Conservation (phyloP, 2,888 invertebrate species). For the Sarcophaga caerulescens region DNA sequence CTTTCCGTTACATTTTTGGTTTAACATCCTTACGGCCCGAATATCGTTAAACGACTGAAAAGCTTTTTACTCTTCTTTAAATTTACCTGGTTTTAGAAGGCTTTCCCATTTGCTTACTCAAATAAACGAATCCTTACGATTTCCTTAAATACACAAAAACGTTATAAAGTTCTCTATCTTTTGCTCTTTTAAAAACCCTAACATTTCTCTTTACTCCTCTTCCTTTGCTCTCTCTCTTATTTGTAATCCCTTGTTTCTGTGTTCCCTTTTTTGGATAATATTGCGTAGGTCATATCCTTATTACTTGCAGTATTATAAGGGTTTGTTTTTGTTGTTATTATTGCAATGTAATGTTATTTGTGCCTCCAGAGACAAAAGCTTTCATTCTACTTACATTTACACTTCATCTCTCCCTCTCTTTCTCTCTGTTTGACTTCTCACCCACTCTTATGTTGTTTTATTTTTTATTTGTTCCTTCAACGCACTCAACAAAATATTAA, state of each 20-base stretch:
- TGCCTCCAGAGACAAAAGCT: slow-evolving; percentile 50
- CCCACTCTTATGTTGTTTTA: background rate
- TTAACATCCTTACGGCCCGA: slow-evolving; percentile 62
- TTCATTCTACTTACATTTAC: slow-evolving; percentile 1
- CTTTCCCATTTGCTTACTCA: background rate
- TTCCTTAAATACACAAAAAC: background rate
- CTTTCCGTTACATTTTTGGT: slow-evolving; percentile 39
- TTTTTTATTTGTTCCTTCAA: slow-evolving; percentile 35
- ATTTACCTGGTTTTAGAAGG: slow-evolving; percentile 55
- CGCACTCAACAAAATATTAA: slow-evolving; percentile 5
- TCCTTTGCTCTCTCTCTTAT: background rate
- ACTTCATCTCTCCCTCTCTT: background rate
- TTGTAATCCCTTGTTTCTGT: background rate
- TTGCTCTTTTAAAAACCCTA: background rate
- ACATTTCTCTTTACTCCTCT: background rate
- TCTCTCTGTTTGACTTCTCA: background rate
- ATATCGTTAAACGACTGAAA: slow-evolving; percentile 67
- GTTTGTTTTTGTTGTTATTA: background rate
- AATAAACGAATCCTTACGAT: slow-evolving; percentile 42
- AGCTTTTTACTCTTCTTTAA: slow-evolving; percentile 64
- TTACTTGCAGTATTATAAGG: slow-evolving; percentile 36
- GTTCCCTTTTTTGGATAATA: slow-evolving; percentile 9
- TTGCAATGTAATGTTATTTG: slow-evolving; percentile 13
- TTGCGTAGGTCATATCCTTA: slow-evolving; percentile 67
- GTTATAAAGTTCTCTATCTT: background rate